phyloP scores from a whole-genome alignment of 2,113 vertebrate species.

The Eupsittula cactorum region DNA sequence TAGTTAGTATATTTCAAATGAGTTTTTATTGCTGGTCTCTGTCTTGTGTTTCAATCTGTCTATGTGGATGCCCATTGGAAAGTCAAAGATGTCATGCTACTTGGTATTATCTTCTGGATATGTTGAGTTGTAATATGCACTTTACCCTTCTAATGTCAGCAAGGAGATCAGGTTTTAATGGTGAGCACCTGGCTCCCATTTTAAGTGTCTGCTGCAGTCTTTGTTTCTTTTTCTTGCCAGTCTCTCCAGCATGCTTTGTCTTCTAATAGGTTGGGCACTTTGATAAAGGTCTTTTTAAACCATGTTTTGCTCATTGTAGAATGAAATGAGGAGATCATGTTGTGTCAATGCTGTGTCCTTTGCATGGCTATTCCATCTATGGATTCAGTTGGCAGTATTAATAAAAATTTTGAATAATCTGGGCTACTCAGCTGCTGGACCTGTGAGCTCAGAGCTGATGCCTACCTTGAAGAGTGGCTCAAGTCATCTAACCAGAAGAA shows the following conservation, averaged over 20 bases:
- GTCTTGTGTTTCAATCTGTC: neutral
- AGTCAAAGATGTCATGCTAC: neutral
- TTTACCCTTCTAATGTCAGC: neutral
- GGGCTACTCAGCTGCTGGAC: neutral
- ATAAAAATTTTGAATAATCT: neutral
- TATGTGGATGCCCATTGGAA: neutral
- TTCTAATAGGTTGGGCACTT: neutral
- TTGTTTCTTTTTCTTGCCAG: neutral
- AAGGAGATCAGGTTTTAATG: neutral
- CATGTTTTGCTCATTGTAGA: rapidly evolving
- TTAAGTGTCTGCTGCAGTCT: neutral
- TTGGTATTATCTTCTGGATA: neutral
- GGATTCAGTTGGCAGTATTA: neutral
- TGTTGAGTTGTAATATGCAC: neutral
- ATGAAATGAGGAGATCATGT: neutral
- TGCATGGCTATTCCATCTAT: neutral
- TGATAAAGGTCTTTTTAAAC: neutral
- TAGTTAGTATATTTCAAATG: neutral
- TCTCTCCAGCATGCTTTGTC: neutral
- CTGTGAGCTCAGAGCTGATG: neutral
- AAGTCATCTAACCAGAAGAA: neutral
- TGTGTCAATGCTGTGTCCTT: neutral
- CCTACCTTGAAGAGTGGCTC: neutral
- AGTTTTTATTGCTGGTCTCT: neutral
- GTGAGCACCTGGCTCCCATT: neutral